A percentile compares a stretch with the other conserved stretches of the same genome.
Conservation (phyloP, 1,140 invertebrate genomes). For the Trachymyrmex septentrionalis region DNA sequence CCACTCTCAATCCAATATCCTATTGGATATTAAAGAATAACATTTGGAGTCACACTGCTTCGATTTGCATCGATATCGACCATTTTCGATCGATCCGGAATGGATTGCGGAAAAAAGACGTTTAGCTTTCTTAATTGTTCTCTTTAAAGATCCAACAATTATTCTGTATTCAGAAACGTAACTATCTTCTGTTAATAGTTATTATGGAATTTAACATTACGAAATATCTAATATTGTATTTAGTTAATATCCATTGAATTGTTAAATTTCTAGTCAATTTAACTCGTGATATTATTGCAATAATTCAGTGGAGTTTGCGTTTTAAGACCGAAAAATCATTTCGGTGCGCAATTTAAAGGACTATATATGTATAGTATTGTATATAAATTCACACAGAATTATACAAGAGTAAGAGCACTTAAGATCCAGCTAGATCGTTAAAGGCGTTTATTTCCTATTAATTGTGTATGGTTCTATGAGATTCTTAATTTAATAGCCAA, state of each 20-base stretch:
- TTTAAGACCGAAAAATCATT: no score
- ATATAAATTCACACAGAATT: no score
- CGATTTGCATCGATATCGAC: constrained; percentile 64
- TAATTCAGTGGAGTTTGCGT: no score
- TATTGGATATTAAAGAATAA: constrained; percentile 79
- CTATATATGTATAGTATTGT: no score
- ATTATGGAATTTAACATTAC: background rate
- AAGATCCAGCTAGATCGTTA: no score
- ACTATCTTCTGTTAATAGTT: background rate
- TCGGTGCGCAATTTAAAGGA: no score
- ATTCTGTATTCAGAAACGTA: background rate
- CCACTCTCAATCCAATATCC: constrained; percentile 65
- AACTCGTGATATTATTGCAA: no score
- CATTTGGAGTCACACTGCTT: constrained; percentile 60
- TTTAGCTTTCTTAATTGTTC: constrained; percentile 29
- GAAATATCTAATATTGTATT: background rate
- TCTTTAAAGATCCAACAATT: background rate
- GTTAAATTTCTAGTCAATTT: no score
- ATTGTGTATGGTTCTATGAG: no score
- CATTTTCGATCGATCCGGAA: constrained; percentile 2
- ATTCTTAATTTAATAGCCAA: background rate
- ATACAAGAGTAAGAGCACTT: no score
- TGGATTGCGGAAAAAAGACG: constrained; percentile 1
- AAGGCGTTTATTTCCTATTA: no score
- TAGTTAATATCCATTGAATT: background rate